phyloP scores from a whole-genome alignment of 2,888 invertebrate genomes.

The Diabrotica balteata region DNA sequence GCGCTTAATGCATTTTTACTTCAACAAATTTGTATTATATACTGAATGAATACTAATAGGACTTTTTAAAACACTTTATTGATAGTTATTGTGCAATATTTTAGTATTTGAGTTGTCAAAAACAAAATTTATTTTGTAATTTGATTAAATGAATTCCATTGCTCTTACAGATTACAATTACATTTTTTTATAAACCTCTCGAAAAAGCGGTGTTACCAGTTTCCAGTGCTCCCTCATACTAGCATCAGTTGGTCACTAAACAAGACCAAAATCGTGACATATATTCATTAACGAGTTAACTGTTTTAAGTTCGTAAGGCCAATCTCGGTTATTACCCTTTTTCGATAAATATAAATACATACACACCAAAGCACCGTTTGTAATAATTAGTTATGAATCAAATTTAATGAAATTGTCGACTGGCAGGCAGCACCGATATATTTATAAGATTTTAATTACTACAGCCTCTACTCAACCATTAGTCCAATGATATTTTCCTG shows the following conservation, averaged over 20 bases:
- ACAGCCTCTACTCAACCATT: background rate
- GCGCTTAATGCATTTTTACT: too few species aligned
- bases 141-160: too few species aligned
- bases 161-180: too few species aligned
- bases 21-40: too few species aligned
- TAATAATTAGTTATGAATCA: constrained; percentile 30
- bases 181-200: too few species aligned
- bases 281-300: constrained; percentile 15
- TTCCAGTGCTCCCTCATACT: background rate
- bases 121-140: too few species aligned
- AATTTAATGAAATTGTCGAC: constrained; percentile 18
- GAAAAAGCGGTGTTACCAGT: background rate
- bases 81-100: too few species aligned
- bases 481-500: too few species aligned
- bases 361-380: constrained; percentile 39
- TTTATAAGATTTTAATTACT: constrained; percentile 12
- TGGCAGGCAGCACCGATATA: constrained; percentile 19
- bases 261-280: constrained; percentile 35
- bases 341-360: constrained; percentile 38
- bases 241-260: constrained; percentile 15
- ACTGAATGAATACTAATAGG: too few species aligned
- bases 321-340: constrained; percentile 54
- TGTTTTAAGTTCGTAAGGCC: constrained; percentile 53
- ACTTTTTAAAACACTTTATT: too few species aligned
- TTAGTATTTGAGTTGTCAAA: too few species aligned